Base-by-base conservation (phyloP, 2,113 vertebrate species). In the Gasterosteus aculeatus region DNA sequence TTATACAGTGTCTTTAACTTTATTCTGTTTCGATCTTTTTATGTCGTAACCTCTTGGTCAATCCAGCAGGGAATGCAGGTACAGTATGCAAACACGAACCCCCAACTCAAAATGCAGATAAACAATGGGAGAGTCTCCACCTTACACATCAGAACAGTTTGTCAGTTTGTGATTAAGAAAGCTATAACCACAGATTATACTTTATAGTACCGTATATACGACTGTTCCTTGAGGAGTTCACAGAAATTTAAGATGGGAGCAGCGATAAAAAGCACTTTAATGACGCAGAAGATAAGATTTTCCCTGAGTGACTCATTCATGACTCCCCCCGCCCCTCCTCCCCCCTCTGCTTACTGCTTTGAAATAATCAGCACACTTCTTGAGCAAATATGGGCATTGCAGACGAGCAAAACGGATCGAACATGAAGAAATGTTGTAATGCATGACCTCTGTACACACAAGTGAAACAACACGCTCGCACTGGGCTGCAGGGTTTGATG, bases 211-310 rank as follows among this genome's bases (percentile, higher is more conserved):
- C 53, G 63, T 92, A 78, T 91, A 93, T 57, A 67, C 11, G 87
- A 85, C 84, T 71, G 86, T 83, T 87, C 85, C 72, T 87, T 88
- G 76, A 91, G 83, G 75, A 91, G 89, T 93, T 94, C 90, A 92
- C 82, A 91, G 89, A 90, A 90, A 77, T 82, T 69, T 75, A 79
- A 93, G 91, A 93, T 92, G 89, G 77, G 81, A 65, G 80, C 87
- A 65, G 86, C 10, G 85, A 92, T 94, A 94, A 92, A 26, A 93
- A 88, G 47, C 62, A 3, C 56, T 93, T 94, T 94, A 95, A 93
- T 94, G 90, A 87, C 86, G 41, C 58, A 18, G 10, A 1, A 94
- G 94, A 95, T 95, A 95, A 95, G 94, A 95, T 95, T 92, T 84
- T 81, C 62, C 54, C 44, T 31, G 60, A 72, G 79, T 94, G 93